These are phyloP conservation scores for Chrysolina haemoptera DNA, from an alignment of 2,888 invertebrate species.

Conservation along the genomic window DNA sequence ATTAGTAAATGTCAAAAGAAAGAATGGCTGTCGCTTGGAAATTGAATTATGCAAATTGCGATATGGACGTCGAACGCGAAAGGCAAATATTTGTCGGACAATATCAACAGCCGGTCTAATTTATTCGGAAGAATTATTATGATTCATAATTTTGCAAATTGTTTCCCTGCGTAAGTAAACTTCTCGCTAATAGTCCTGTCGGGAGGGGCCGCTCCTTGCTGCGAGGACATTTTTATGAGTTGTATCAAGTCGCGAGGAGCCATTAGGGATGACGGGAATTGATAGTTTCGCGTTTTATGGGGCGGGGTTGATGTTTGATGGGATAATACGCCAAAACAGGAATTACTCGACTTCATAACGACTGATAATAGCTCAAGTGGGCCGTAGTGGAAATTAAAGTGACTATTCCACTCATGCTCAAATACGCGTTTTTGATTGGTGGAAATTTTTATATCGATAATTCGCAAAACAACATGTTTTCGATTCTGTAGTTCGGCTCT, in stretches of 20 bases:
- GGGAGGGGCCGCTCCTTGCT: slow-evolving; percentile 30
- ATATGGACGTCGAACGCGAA: slow-evolving; percentile 34
- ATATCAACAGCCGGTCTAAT: slow-evolving; percentile 41
- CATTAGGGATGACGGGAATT: not conserved
- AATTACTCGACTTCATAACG: not conserved
- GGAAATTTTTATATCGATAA: too few species aligned
- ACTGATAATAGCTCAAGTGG: too few species aligned
- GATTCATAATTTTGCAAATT: slow-evolving; percentile 56
- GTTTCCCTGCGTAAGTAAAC: slow-evolving; percentile 48
- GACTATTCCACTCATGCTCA: too few species aligned
- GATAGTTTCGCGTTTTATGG: slow-evolving; percentile 1
- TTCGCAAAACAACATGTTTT: too few species aligned
- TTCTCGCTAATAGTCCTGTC: slow-evolving; percentile 32
- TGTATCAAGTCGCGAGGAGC: not conserved
- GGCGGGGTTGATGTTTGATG: slow-evolving; percentile 5
- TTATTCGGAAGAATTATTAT: slow-evolving; percentile 51
- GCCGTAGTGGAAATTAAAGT: too few species aligned
- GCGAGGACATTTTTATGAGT: slow-evolving; percentile 6
- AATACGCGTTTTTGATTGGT: too few species aligned
- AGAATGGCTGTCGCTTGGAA: slow-evolving; percentile 17
- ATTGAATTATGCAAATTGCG: slow-evolving; percentile 46
- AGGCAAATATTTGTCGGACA: slow-evolving; percentile 42
- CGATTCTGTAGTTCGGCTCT: too few species aligned
- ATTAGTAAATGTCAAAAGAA: slow-evolving; percentile 7
- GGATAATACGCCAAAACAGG: not conserved